Conservation (phyloP, 2,113 vertebrate genomes). For the Nannobrachium achirus region DNA sequence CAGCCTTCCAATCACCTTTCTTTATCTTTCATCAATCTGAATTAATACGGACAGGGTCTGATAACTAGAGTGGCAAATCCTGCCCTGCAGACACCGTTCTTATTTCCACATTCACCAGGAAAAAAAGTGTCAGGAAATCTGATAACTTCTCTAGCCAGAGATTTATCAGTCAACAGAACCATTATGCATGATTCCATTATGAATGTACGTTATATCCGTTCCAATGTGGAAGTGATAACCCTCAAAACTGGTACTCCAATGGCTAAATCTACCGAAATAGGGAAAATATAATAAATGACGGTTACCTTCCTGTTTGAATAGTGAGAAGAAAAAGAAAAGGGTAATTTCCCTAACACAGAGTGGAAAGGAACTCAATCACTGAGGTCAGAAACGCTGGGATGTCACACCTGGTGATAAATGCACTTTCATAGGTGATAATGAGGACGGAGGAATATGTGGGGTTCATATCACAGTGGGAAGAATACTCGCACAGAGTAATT, state of each 20-base stretch:
- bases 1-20: conserved; percentile 67
- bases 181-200: conserved; percentile 22
- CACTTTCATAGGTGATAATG: conserved; percentile 46
- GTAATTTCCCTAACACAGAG: neutral
- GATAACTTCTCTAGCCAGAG: conserved; percentile 27
- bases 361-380: conserved; percentile 20
- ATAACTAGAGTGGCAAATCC: conserved; percentile 58
- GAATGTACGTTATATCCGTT: neutral
- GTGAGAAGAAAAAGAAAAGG: too few species aligned
- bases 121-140: conserved; percentile 30
- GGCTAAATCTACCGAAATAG: too few species aligned
- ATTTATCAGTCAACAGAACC: conserved; percentile 13
- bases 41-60: conserved; percentile 62
- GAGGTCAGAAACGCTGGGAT: neutral
- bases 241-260: too few species aligned
- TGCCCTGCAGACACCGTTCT: conserved; percentile 33
- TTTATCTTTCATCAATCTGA: conserved; percentile 72
- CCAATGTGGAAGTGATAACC: too few species aligned
- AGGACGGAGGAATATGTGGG: conserved; percentile 4
- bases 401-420: conserved; percentile 22
- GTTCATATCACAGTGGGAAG: conserved; percentile 38
- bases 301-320: too few species aligned
- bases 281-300: too few species aligned
- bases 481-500: conserved; percentile 34
- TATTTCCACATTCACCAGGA: conserved; percentile 42